Conservation (phyloP, 2,113 vertebrate genomes). For the Cynocephalus volans region DNA sequence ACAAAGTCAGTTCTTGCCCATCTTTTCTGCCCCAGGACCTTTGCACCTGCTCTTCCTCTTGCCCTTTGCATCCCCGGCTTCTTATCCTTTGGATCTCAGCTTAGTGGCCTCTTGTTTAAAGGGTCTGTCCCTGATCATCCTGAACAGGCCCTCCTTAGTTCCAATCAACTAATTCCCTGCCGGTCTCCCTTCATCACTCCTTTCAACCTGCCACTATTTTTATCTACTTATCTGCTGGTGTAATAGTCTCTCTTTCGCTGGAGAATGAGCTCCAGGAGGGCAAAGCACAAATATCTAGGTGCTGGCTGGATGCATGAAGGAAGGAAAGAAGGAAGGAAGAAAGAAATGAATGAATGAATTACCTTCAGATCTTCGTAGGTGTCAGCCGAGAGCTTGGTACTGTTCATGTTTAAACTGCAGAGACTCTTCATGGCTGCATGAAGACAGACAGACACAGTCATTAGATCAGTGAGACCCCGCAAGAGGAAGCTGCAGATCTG, state of each 20-base stretch:
- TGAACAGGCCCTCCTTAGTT: rapidly evolving
- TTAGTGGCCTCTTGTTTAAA: not conserved
- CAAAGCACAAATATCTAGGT: rapidly evolving
- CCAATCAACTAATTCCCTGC: not conserved
- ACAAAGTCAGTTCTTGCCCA: rapidly evolving
- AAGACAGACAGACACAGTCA: not conserved
- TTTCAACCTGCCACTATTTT: too few relatives aligned
- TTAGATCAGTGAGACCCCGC: not conserved
- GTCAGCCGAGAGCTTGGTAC: conserved; percentile 99
- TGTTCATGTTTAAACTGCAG: conserved; percentile 99
- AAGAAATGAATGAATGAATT: not conserved
- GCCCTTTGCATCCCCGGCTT: too few relatives aligned
- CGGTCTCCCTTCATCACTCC: not conserved
- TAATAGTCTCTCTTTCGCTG: not conserved
- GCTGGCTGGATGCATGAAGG: rapidly evolving
- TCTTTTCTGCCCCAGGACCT: not conserved
- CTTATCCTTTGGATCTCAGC: not conserved
- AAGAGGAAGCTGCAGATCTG: not conserved
- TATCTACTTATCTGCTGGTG: not conserved
- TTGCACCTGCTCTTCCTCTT: not conserved
- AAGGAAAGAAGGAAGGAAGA: too few relatives aligned
- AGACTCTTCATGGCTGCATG: conserved; percentile 97
- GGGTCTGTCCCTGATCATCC: not conserved
- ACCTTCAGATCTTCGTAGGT: conserved; percentile 99
- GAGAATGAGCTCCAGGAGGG: not conserved